Evolutionary conservation across 2,113 vertebrate genomes (phyloP), one percentile per base, ranked within the genome.

Genomic region (Triplophysa tibetana): DNA sequence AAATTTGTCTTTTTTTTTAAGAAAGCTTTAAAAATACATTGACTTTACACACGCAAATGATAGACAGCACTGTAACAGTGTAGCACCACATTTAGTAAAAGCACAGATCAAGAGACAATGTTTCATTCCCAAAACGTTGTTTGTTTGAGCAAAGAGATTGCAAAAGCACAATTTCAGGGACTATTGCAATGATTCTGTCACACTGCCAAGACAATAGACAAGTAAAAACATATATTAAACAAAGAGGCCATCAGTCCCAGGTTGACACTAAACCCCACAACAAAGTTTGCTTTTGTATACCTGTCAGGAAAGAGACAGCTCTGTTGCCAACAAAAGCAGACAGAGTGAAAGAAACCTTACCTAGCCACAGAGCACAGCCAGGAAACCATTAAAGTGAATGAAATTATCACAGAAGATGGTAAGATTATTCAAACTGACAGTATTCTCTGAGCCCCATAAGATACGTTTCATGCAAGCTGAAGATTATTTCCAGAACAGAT

Each of bases 371-470:
- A 60, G 54, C 29, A 41, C 23, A 26, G 38, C 73, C 73, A 75
- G 23, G 16, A 75, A 48, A 14, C 38, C 73, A 63, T 75, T 48
- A 48, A 75, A 75, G 21, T 75, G 58, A 48, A 75, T 75, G 16
- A 75, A 63, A 75, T 63, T 19, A 75, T 75, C 41, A 75, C n/a
- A 62, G 16, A 48, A 75, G 73, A 63, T 63, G 24, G 41, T 14
- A 75, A 63, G 38, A 75, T 43, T 74, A 61, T 75, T 75, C 73
- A 75, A 75, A 62, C 58, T 63, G 73, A 75, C 58, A 75, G 58
- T 50, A 45, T 63, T 50, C 60, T 48, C 56, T 19, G n/a, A 48
- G 21, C 21, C 21, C 41, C 73, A 75, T 26, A 56, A 61, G 21
- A 62, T 75, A 62, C 16, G 33, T 63, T 62, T 75, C 41, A 62